Base-by-base conservation (phyloP, 2,888 invertebrate genomes). In the Ashinkailepas kermadecensis region DNA sequence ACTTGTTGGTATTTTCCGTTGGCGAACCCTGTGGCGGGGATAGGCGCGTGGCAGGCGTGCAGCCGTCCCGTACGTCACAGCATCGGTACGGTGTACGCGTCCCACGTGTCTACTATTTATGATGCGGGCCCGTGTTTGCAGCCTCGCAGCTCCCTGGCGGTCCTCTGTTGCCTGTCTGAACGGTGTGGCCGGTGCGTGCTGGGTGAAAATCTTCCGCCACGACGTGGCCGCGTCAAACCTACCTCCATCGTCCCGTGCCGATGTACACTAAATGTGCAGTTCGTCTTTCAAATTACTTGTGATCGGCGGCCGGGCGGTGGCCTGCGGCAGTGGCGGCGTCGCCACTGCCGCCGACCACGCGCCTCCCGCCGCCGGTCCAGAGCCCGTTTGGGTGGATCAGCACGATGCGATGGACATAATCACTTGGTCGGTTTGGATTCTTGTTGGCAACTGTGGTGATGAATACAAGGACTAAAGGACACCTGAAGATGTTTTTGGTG, bases 241-340 rank as follows among this genome's bases (percentile, higher is more conserved):
- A 15, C 18, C 18, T 65, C n/a, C 74, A 74, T 74, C 21, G 74
- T 74, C 21, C 74, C 54, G 74, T 54, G 56, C 74, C 54, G 74
- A 56, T 74, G 54, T 74, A 74, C 74, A 74, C 74, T 56, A 74
- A 74, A 74, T 74, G 74, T 74, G 74, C 74, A 74, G 74, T 56
- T 18, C 74, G 74, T 74, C 74, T 74, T 74, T 74, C 74, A 74
- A 74, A 74, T 56, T 39, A 13, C 12, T 15, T 2, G 11, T 59
- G 59, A 1, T 59, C 74, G 11, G 74, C 74, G 74, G 8, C 74
- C 15, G 54, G 18, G 21, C 15, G n/a, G 39, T 8, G 18, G 70
- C 74, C 56, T 6, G 15, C 4, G 56, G 56, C 74, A 12, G 74
- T 15, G 9, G 21, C 74, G 10, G 8, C 2, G 9, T 13, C 9